These are phyloP conservation scores for Thamnaconus septentrionalis DNA, from an alignment of 2,113 vertebrate genomes.

Conservation along the genomic window DNA sequence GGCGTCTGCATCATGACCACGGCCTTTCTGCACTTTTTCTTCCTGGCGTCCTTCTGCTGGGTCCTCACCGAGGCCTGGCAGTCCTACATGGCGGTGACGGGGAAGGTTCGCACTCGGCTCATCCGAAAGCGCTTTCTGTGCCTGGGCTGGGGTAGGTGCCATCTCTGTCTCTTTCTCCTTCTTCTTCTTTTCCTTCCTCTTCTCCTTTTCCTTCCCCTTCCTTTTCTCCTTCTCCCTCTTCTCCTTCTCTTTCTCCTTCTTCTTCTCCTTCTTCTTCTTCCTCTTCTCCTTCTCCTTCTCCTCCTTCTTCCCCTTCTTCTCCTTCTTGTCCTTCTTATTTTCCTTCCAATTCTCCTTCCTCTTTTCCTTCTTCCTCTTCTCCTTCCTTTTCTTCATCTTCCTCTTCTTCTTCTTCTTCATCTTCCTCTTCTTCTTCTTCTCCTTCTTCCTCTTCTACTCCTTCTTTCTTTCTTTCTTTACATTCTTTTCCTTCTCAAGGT, in stretches of 20 bases:
- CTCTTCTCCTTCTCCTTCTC: slow-evolving; percentile 16
- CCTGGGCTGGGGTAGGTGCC: slow-evolving; percentile 92
- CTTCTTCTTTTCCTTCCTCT: too few relatives aligned
- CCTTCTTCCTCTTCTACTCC: too few relatives aligned
- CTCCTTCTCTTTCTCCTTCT: too few relatives aligned
- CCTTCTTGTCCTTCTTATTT: too few relatives aligned
- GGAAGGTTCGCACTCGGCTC: slow-evolving; percentile 96
- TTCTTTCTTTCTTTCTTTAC: slow-evolving; percentile 11
- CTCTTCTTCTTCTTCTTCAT: too few relatives aligned
- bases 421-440: too few relatives aligned
- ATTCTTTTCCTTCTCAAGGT: slow-evolving; percentile 41
- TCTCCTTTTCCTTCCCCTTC: too few relatives aligned
- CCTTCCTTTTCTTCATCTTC: too few relatives aligned
- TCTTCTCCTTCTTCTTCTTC: too few relatives aligned
- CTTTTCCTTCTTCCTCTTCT: too few relatives aligned
- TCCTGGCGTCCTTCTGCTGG: slow-evolving; percentile 99
- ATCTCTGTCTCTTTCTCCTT: background rate
- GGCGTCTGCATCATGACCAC: slow-evolving; percentile 96
- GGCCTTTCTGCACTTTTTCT: slow-evolving; percentile 98
- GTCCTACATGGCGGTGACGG: slow-evolving; percentile 99
- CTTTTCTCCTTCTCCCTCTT: too few relatives aligned
- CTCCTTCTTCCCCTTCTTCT: background rate
- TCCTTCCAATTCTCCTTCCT: too few relatives aligned
- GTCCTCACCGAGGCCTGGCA: slow-evolving; percentile 99
- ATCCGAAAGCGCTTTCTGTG: slow-evolving; percentile 98